Conservation (phyloP, 2,888 invertebrate genomes). For the Cataglyphis cursor region DNA sequence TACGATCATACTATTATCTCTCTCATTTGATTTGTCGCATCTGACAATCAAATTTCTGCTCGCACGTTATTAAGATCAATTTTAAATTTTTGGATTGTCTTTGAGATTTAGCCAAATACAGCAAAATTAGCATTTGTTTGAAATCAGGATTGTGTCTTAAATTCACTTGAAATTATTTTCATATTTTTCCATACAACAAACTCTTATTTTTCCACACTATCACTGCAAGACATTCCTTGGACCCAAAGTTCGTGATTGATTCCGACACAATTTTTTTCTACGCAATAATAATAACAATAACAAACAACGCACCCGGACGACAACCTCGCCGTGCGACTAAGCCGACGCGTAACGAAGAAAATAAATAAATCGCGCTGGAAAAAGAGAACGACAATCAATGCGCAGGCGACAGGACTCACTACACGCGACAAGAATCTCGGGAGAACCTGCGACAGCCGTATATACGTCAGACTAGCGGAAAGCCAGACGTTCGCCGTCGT, state of each 20-base stretch:
- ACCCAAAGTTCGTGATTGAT: not conserved
- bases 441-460: conserved; percentile 67
- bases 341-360: not conserved
- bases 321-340: conserved; percentile 8
- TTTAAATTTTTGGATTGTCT: not conserved
- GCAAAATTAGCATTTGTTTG: not conserved
- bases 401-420: conserved; percentile 56
- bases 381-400: conserved; percentile 27
- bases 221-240: not conserved
- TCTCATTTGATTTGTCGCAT: not conserved
- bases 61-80: not conserved
- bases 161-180: not conserved
- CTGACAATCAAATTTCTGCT: not conserved
- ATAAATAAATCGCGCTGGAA: conserved; percentile 20
- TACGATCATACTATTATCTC: not conserved
- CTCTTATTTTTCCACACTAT: conserved; percentile 8
- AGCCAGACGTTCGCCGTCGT: conserved; percentile 68
- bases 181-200: conserved; percentile 23
- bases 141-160: not conserved
- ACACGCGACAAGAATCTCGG: conserved; percentile 61
- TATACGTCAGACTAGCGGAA: conserved; percentile 71
- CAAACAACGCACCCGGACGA: not conserved
- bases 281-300: not conserved
- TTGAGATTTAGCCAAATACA: not conserved
- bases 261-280: not conserved